Evolutionary conservation across 2,113 vertebrate species (phyloP).

Genomic region (Phylloscopus trochilus): DNA sequence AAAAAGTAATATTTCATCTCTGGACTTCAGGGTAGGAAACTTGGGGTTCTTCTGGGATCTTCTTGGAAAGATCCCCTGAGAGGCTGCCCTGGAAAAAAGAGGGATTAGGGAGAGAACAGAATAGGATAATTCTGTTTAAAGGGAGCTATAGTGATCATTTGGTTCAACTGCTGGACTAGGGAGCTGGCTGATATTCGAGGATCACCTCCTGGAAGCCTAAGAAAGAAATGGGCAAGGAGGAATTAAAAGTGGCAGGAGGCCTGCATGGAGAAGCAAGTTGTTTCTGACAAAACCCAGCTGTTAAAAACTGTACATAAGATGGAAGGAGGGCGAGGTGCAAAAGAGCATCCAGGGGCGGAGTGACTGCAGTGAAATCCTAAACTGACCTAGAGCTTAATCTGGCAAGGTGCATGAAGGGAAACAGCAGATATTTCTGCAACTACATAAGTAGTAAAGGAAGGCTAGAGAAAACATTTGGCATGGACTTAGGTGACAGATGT

Average conservation of each 20-base stretch:
- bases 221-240: background rate
- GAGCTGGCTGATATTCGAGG: background rate
- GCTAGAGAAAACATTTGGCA: background rate
- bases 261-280: background rate
- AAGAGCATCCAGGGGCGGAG: background rate
- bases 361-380: background rate
- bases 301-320: background rate
- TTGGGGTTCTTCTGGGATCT: background rate
- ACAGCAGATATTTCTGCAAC: background rate
- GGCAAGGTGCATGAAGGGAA: background rate
- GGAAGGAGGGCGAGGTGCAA: background rate
- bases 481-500: background rate
- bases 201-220: background rate
- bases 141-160: background rate
- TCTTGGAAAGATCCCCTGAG: background rate
- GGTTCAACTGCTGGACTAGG: background rate
- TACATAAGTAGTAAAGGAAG: background rate
- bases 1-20: background rate
- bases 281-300: background rate
- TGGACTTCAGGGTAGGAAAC: background rate
- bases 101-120: background rate
- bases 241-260: background rate
- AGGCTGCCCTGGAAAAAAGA: background rate
- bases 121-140: background rate
- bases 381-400: background rate